These are phyloP conservation scores for Pollenia amentaria DNA, from an alignment of 2,888 invertebrate genomes.

Conservation along the genomic window DNA sequence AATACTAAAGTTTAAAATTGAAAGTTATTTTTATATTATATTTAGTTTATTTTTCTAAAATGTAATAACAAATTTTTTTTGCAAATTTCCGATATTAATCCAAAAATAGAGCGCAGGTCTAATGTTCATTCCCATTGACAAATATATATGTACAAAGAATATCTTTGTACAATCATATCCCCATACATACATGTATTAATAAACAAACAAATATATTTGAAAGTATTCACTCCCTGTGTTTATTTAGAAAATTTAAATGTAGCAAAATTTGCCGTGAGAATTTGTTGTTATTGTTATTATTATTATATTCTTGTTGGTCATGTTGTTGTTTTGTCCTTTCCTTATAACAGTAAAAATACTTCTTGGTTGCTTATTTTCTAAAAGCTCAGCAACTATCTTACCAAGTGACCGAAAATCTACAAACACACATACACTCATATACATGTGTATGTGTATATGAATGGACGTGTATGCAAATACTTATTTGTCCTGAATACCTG, in stretches of 20 bases:
- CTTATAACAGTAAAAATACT: conserved; percentile 42
- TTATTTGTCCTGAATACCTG: conserved; percentile 16
- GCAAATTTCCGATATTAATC: no score
- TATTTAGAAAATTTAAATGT: conserved; percentile 61
- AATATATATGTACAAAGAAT: no score
- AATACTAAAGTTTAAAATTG: no score
- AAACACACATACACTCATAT: conserved; percentile 2
- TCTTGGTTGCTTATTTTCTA: conserved; percentile 53
- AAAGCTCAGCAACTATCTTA: conserved; percentile 64
- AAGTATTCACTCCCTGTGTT: conserved; percentile 45
- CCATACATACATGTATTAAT: not conserved
- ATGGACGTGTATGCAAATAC: conserved; percentile 32
- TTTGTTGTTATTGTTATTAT: conserved; percentile 40
- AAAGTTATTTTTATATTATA: no score
- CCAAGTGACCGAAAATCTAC: conserved; percentile 38
- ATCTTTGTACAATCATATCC: no score
- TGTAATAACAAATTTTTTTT: no score
- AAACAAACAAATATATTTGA: conserved; percentile 20
- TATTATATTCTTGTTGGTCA: not conserved
- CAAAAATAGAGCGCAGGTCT: no score
- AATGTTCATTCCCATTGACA: no score
- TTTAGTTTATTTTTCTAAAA: no score
- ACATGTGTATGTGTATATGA: not conserved
- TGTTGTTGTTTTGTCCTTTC: conserved; percentile 32
- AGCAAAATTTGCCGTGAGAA: conserved; percentile 68